A percentile compares a stretch with the other conserved stretches of the same genome.
phyloP scores from a whole-genome alignment of 2,797 vertebrate genomes.

The Protonibea diacanthus region DNA sequence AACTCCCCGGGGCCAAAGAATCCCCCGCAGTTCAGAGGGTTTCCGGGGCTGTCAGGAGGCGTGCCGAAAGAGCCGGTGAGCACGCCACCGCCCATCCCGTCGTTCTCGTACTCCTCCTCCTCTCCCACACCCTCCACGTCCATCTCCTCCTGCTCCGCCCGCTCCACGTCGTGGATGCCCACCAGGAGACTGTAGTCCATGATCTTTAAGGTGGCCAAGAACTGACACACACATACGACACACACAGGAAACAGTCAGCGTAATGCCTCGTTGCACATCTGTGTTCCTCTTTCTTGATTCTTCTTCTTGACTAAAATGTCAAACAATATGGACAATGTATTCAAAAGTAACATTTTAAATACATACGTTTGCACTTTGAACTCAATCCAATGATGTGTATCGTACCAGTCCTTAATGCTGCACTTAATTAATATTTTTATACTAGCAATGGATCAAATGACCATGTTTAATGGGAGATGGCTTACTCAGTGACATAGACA shows the following conservation, averaged over 20 bases:
- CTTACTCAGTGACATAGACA: neutral
- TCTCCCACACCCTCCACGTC: slow-evolving; percentile 91
- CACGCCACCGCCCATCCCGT: slow-evolving; percentile 85
- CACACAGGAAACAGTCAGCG: neutral
- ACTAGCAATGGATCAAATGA: neutral
- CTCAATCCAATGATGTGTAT: neutral
- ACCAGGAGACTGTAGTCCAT: slow-evolving; percentile 97
- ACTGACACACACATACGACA: slow-evolving; percentile 77
- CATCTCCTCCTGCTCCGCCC: slow-evolving; percentile 96
- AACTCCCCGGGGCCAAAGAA: slow-evolving; percentile 96
- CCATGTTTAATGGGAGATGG: neutral
- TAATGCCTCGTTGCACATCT: neutral
- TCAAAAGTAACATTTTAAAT: neutral
- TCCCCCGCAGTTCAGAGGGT: slow-evolving; percentile 91
- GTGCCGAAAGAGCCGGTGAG: slow-evolving; percentile 93
- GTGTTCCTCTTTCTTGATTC: neutral
- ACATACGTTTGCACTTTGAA: neutral
- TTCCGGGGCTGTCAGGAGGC: slow-evolving; percentile 93
- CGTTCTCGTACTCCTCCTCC: slow-evolving; percentile 91
- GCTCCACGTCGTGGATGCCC: slow-evolving; percentile 94
- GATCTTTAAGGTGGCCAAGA: slow-evolving; percentile 94
- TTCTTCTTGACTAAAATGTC: neutral
- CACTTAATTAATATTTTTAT: neutral
- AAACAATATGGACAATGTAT: neutral
- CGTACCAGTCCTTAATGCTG: neutral